A percentile compares a stretch with the other conserved stretches of the same genome.
These are phyloP conservation scores for Pedicia rivosa DNA, from an alignment of 2,888 invertebrate species.

Conservation along the genomic window DNA sequence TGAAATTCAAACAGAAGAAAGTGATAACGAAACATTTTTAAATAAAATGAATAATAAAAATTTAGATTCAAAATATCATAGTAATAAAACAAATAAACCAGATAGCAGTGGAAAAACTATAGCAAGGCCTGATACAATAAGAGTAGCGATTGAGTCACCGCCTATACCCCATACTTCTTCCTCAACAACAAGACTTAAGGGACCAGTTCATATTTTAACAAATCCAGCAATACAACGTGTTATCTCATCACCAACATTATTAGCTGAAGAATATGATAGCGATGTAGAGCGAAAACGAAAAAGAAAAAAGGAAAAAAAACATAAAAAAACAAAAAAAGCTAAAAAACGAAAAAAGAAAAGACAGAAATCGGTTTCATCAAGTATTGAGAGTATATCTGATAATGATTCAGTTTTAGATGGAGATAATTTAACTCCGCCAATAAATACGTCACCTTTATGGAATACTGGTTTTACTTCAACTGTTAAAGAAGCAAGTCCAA, in stretches of 20 bases:
- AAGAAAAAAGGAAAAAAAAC: slow-evolving; percentile 36
- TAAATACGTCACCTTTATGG: slow-evolving; percentile 10
- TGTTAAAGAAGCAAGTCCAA: slow-evolving; percentile 23
- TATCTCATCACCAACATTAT: slow-evolving; percentile 1
- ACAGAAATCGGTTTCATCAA: slow-evolving; percentile 44
- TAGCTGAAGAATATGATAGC: slow-evolving; percentile 30
- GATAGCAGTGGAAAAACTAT: not conserved
- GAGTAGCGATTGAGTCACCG: no score
- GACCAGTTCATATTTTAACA: no score
- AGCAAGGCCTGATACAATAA: no score
- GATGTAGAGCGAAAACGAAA: slow-evolving; percentile 41
- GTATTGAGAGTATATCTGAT: slow-evolving; percentile 46
- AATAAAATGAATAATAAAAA: no score
- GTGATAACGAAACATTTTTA: slow-evolving; percentile 16
- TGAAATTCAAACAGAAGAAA: slow-evolving; percentile 67
- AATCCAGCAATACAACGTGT: no score
- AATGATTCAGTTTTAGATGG: slow-evolving; percentile 30
- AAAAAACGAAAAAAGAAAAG: slow-evolving; percentile 51
- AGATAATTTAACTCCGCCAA: slow-evolving; percentile 27
- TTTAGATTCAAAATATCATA: no score
- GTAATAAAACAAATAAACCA: not conserved
- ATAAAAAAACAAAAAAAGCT: slow-evolving; percentile 59
- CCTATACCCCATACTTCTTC: slow-evolving; percentile 11
- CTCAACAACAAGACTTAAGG: slow-evolving; percentile 13
- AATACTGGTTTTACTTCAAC: slow-evolving; percentile 15